These are phyloP conservation scores for Aurelia sp. DNA, from an alignment of 30 jellyfish, hydroid and myxozoan species.

Conservation along the genomic window DNA sequence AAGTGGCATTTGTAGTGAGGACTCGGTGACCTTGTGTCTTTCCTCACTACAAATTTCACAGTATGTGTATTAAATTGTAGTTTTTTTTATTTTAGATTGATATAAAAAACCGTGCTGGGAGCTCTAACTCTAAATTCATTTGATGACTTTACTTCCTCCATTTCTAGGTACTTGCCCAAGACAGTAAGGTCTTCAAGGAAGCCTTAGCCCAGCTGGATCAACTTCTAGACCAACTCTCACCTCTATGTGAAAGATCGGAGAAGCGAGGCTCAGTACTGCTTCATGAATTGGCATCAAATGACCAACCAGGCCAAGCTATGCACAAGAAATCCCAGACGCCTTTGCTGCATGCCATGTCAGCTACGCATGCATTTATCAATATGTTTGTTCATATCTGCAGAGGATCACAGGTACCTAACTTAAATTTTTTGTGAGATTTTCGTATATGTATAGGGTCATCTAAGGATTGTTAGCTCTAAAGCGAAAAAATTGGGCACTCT, in stretches of 20 bases:
- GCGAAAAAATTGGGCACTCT: no score
- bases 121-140: no score
- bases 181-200: constrained; percentile 86
- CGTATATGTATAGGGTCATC: no score
- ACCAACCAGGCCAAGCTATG: constrained; percentile 85
- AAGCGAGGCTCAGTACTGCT: constrained; percentile 87
- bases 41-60: no score
- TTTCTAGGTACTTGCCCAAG: constrained; percentile 92
- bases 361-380: constrained; percentile 89
- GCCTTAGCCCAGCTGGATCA: constrained; percentile 83
- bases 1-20: no score
- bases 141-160: not conserved
- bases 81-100: no score
- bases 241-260: constrained; percentile 65
- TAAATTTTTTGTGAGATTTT: no score
- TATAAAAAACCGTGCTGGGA: no score
- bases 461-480: no score
- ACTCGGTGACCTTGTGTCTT: no score
- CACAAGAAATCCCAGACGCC: constrained; percentile 90
- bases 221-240: constrained; percentile 80
- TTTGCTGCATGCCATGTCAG: constrained; percentile 94
- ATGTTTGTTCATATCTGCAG: constrained; percentile 92
- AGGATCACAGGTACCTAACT: constrained; percentile 89
- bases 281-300: constrained; percentile 86
- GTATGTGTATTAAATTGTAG: no score